phyloP scores from a whole-genome alignment of 2,113 vertebrate genomes.

The Lanius collurio region DNA sequence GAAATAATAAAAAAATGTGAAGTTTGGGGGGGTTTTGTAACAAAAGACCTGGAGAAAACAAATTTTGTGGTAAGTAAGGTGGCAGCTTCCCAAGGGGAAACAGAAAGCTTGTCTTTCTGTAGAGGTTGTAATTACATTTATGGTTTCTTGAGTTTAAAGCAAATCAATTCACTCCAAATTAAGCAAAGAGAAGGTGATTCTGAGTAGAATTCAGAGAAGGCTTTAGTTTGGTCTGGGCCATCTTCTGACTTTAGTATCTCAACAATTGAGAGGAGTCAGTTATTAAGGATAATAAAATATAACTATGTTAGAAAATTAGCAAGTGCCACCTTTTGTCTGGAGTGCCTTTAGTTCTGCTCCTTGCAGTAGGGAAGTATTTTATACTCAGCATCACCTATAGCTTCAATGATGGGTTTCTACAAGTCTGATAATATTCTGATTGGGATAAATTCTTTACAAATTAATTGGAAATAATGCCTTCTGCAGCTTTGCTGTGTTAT shows the following conservation, averaged over 20 bases:
- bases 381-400: not conserved
- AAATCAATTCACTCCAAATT: not conserved
- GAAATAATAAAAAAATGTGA: not conserved
- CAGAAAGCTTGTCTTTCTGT: not conserved
- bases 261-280: not conserved
- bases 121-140: not conserved
- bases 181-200: not conserved
- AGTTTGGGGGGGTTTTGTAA: rapidly evolving
- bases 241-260: not conserved
- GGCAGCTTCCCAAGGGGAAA: not conserved
- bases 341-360: not conserved
- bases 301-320: not conserved
- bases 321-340: not conserved
- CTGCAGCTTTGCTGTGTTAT: not conserved
- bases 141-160: not conserved
- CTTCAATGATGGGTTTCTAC: not conserved
- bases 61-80: not conserved
- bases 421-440: not conserved
- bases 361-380: not conserved
- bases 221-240: not conserved
- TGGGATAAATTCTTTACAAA: not conserved
- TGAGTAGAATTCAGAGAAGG: not conserved
- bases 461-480: not conserved
- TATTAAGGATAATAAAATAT: not conserved
- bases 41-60: not conserved